Evolutionary conservation across 2,888 invertebrate genomes (phyloP), one percentile per base, ranked within the genome.

Genomic region (Drepana falcataria): DNA sequence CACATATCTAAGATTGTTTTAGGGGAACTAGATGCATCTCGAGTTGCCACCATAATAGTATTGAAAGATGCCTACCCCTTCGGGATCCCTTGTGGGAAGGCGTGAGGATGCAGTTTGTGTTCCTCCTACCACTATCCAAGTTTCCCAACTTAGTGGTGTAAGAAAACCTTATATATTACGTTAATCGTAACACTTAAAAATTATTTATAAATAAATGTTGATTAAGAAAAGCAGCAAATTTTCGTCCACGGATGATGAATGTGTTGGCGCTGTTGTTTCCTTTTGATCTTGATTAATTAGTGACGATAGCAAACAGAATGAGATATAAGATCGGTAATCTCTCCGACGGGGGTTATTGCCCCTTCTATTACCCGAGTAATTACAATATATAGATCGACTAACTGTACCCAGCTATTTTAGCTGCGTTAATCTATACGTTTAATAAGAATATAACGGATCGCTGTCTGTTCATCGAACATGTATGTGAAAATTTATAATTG

Each of bases 221-320:
- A 59, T 55, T 57, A 49, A 55, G 60, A 64, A 64, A 66, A 66
- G 63, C 59, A 60, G 59, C 60, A 61, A 55, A 63, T 52, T 60
- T 56, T 55, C 51, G 35, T 49, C 34, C 9, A 34, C 49, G 53
- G 60, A 66, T 71, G 77, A 79, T 75, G 69, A 71, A 75, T 71
- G 69, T 62, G 66, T 53, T 66, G 67, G 69, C 74, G 71, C 81
- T 82, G 79, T 84, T 80, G 72, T 78, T 78, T 75, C 78, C 64
- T 78, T 21, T 85, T 85, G 82, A 85, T 85, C 81, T 83, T 86
- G 86, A 87, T 85, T 87, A 87, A 86, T 87, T 85, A 85, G 79
- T 21, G 21, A 21, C 68, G 73, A 81, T 82, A 63, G 77, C 83
- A 87, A 86, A 87, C 84, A 79, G 87, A 87, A 87, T 87, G 75